phyloP scores from a whole-genome alignment of 1,140 invertebrate species.

The Leguminivora glycinivorella region DNA sequence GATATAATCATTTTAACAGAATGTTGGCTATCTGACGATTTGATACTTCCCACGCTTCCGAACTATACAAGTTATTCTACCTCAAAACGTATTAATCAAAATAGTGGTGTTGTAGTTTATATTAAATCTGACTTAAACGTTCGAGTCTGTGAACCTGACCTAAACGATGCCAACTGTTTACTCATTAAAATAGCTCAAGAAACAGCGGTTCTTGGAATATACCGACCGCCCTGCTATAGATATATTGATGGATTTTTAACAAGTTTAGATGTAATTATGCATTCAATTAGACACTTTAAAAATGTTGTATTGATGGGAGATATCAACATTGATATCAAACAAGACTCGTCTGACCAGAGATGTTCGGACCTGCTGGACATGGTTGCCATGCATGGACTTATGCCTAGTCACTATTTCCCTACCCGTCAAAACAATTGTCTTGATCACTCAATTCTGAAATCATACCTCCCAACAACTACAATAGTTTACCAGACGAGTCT shows the following conservation, averaged over 20 bases:
- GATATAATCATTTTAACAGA: slow-evolving; percentile 27
- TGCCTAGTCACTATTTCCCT: not conserved
- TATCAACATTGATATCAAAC: slow-evolving; percentile 30
- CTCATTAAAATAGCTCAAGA: slow-evolving; percentile 3
- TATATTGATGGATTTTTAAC: slow-evolving; percentile 1
- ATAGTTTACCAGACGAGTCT: not conserved
- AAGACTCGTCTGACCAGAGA: not conserved
- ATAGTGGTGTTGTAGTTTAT: slow-evolving; percentile 29
- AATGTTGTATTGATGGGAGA: slow-evolving; percentile 23
- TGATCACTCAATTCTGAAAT: not conserved
- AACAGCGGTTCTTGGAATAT: slow-evolving; percentile 21
- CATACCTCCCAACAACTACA: not conserved
- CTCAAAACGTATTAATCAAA: slow-evolving; percentile 24
- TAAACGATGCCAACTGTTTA: slow-evolving; percentile 24
- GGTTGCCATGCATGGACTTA: not conserved
- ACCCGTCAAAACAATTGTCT: not conserved
- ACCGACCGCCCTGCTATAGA: slow-evolving; percentile 10
- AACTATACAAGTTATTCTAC: slow-evolving; percentile 9
- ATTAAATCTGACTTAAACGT: not conserved
- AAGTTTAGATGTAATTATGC: not conserved
- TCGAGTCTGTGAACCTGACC: slow-evolving; percentile 11
- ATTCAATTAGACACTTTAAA: slow-evolving; percentile 11
- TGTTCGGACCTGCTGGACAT: not conserved
- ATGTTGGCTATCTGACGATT: slow-evolving; percentile 5
- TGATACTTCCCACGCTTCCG: not conserved